These are phyloP conservation scores for Drosophila fungiperda DNA, from an alignment of 2,888 invertebrate species.

Conservation along the genomic window DNA sequence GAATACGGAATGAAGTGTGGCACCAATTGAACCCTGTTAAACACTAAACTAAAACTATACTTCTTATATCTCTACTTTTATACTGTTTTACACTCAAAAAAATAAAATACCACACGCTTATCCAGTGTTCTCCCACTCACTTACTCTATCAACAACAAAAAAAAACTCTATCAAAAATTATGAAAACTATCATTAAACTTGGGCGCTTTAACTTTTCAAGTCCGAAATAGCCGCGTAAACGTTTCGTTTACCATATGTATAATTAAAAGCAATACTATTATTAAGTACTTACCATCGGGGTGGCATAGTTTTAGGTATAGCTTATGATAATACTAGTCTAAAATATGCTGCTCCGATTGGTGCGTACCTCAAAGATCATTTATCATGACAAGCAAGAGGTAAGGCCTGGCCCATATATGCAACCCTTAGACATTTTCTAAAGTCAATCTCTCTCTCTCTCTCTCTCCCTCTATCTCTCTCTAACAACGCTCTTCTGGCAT, in stretches of 20 bases:
- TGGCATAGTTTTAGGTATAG: conserved; percentile 38
- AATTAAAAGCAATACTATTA: conserved; percentile 25
- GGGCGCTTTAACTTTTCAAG: conserved; percentile 84
- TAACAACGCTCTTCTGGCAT: conserved; percentile 58
- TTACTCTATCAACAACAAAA: conserved; percentile 48
- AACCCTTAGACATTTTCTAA: conserved; percentile 47
- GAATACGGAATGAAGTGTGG: conserved; percentile 69
- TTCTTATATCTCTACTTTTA: conserved; percentile 50
- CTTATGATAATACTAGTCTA: conserved; percentile 16
- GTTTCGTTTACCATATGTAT: conserved; percentile 76
- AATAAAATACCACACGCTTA: conserved; percentile 68
- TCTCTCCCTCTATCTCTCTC: conserved; percentile 5
- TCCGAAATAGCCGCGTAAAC: conserved; percentile 84
- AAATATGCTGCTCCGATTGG: conserved; percentile 62
- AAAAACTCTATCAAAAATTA: conserved; percentile 10
- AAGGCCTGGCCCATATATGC: conserved; percentile 66
- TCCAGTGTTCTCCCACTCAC: conserved; percentile 84
- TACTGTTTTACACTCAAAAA: conserved; percentile 44
- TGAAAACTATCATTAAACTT: conserved; percentile 58
- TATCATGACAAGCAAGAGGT: conserved; percentile 54
- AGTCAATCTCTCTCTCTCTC: conserved; percentile 22
- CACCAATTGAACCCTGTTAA: conserved; percentile 68
- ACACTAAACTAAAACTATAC: conserved; percentile 28
- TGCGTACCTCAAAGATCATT: conserved; percentile 29
- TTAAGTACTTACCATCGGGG: conserved; percentile 35